phyloP scores from a whole-genome alignment of 2,888 invertebrate genomes.

The Neoitamus cyanurus region DNA sequence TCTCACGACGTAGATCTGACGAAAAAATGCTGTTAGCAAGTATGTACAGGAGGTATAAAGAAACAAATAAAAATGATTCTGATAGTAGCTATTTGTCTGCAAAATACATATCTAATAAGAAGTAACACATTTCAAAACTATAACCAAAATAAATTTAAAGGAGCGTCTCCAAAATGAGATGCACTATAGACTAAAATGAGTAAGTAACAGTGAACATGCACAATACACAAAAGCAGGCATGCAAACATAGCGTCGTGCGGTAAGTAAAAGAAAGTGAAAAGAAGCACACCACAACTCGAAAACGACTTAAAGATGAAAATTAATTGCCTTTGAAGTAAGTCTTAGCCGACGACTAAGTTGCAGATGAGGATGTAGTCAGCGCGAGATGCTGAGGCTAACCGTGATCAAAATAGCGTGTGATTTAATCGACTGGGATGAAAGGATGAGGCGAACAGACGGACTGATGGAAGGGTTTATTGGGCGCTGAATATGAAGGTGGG shows the following conservation, averaged over 20 bases:
- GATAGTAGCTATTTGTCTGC: neutral
- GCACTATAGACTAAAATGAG: no score
- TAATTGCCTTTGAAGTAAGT: constrained; percentile 29
- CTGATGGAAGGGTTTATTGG: neutral
- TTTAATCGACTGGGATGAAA: neutral
- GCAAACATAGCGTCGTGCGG: neutral
- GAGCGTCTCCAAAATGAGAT: neutral
- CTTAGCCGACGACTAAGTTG: constrained; percentile 10
- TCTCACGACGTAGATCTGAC: neutral
- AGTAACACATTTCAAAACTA: no score
- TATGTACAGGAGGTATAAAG: neutral
- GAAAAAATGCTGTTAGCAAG: neutral
- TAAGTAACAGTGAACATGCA: no score
- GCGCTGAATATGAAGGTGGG: neutral
- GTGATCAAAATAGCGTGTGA: constrained; percentile 23
- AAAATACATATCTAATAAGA: neutral
- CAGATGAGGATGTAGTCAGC: constrained; percentile 19
- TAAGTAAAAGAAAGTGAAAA: neutral
- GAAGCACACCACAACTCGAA: constrained; percentile 9
- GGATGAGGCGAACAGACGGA: neutral
- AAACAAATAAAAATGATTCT: neutral
- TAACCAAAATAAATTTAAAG: no score
- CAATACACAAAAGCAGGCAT: neutral
- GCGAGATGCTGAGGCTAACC: neutral
- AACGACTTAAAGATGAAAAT: constrained; percentile 25